A percentile compares a stretch with the other conserved stretches of the same genome.
phyloP scores from a whole-genome alignment of 2,797 vertebrate species.

The Hypotaenidia okinawae region DNA sequence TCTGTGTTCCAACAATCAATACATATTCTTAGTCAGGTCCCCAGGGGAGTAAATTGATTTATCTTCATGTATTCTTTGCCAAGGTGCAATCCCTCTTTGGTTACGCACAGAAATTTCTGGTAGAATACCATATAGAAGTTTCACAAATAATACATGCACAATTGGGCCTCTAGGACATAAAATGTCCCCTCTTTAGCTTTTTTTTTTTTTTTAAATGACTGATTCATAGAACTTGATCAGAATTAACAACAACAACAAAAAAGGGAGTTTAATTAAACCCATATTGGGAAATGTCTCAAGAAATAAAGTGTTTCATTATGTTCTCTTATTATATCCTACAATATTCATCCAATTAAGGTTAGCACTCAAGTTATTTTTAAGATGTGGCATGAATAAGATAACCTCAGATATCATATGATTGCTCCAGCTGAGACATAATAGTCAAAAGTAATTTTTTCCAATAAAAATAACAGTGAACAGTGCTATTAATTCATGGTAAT shows the following conservation, averaged over 20 bases:
- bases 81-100: background rate
- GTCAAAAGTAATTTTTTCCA: slow-evolving; percentile 53
- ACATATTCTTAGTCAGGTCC: background rate
- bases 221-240: slow-evolving; percentile 30
- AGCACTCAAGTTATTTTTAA: slow-evolving; percentile 50
- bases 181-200: background rate
- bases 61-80: background rate
- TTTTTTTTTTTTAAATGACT: background rate
- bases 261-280: slow-evolving; percentile 36
- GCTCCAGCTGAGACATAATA: slow-evolving; percentile 36
- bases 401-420: slow-evolving; percentile 20
- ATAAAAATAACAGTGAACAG: slow-evolving; percentile 40
- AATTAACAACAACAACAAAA: background rate
- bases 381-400: slow-evolving; percentile 24
- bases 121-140: background rate
- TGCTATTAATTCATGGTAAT: slow-evolving; percentile 51
- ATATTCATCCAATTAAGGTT: slow-evolving; percentile 42
- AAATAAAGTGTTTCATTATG: slow-evolving; percentile 42
- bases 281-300: background rate
- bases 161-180: background rate
- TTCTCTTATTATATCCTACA: slow-evolving; percentile 19
- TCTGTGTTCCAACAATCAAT: background rate
- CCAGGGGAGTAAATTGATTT: background rate
- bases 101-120: background rate
- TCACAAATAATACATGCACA: background rate